Evolutionary conservation across 53 echinoderm and acorn worm genomes (phyloP), one percentile per base, ranked within the genome.

Genomic region (Patiria pectinifera): DNA sequence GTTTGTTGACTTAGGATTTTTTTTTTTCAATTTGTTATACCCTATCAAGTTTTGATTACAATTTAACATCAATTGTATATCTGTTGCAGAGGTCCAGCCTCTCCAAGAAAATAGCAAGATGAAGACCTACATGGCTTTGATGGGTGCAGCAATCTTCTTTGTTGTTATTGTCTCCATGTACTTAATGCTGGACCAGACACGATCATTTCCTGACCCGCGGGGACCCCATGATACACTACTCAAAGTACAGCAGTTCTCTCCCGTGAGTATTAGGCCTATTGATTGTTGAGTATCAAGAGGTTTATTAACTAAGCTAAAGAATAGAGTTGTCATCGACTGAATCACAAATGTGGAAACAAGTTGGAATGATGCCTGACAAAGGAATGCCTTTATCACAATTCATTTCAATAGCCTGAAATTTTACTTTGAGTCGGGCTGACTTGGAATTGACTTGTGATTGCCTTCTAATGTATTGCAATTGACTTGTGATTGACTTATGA

Each of bases 151-250:
- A 75, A 85, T 97, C 59, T 94, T 97, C 85, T 82, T 95, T 77
- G 92, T 97, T 45, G 92, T 95, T 43, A 95, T 96, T 79, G 46
- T 96, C 15, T 92, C 97, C 15, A 97, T 97, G 96, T 97, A 97
- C 72, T 76, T 97, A 82, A 96, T 96, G 93, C 85, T 97, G 11
- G 97, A 97, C 35, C 91, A 94, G 85, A 91, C 92, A n/a, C 80
- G 82, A 5, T 92, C 92, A 66, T 89, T 92, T 43, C 78, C 87
- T 62, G 85, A 94, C 16, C 80, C 88, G 2, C 92, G 91, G 24
- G 93, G 94, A 19, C 96, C 92, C 46, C 69, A 75, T 61, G 90
- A 90, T 24, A 69, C 90, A 2, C 44, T 43, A 19, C 21, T 89
- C 16, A 72, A 62, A 85, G 7, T 86, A n/a, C 85, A 92, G 70